Evolutionary conservation across 2,113 vertebrate genomes (phyloP).

Genomic region (Loxodonta africana): DNA sequence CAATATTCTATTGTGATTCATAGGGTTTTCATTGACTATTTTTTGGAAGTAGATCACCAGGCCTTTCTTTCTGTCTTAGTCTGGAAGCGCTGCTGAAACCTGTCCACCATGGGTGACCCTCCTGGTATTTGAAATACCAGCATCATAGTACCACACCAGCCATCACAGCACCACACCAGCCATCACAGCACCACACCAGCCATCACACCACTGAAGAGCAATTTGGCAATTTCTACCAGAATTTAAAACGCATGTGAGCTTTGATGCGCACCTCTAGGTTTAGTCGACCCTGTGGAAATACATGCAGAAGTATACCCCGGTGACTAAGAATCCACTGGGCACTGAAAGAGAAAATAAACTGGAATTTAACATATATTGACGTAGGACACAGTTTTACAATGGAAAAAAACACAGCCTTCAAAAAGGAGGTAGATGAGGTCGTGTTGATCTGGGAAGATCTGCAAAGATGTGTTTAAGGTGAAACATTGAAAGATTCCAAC

Average conservation of each 20-base stretch:
- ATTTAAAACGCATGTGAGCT: background rate
- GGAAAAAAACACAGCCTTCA: background rate
- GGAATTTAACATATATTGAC: background rate
- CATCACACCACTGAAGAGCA: background rate
- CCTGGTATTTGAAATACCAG: too few species aligned
- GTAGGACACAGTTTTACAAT: accelerated
- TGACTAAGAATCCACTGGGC: background rate
- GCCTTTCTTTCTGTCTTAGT: too few species aligned
- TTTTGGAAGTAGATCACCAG: too few species aligned
- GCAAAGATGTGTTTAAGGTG: background rate
- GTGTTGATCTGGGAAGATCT: background rate
- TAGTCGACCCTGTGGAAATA: background rate
- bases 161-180: too few species aligned
- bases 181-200: too few species aligned
- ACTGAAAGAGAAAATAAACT: background rate
- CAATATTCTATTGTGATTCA: too few species aligned
- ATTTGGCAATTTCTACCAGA: background rate
- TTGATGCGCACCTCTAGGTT: background rate
- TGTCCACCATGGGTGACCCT: too few species aligned
- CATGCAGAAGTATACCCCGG: background rate
- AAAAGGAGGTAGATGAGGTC: background rate
- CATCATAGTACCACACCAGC: too few species aligned
- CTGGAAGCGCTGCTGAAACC: too few species aligned
- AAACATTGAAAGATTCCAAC: too few species aligned
- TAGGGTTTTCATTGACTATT: too few species aligned